These are phyloP conservation scores for Helarctos malayanus DNA, from an alignment of 2,797 vertebrate genomes.

Conservation along the genomic window DNA sequence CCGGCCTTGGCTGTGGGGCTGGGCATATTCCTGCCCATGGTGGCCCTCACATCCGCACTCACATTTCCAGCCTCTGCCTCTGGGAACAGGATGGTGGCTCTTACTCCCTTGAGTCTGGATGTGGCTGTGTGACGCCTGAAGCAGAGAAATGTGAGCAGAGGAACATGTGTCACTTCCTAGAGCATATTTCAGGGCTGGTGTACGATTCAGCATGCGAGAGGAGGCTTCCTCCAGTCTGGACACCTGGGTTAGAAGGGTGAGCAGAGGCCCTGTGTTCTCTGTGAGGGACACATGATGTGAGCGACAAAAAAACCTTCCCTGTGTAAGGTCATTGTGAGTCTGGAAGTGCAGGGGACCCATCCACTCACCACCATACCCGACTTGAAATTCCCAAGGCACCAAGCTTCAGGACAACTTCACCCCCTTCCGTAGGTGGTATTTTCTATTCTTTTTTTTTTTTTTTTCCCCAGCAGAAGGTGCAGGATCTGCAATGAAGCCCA, in stretches of 20 bases:
- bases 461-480: not conserved
- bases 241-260: not conserved
- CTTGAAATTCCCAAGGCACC: not conserved
- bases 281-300: accelerated
- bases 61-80: not conserved
- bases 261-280: not conserved
- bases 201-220: accelerated
- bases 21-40: not conserved
- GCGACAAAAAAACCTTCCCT: not conserved
- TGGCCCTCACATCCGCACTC: not conserved
- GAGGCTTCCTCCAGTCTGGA: not conserved
- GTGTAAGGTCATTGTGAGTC: accelerated
- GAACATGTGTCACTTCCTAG: accelerated
- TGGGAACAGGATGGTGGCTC: accelerated
- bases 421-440: accelerated
- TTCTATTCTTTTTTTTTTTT: not conserved
- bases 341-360: accelerated
- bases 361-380: not conserved
- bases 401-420: not conserved
- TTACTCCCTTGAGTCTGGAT: not conserved
- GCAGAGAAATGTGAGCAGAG: not conserved
- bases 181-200: not conserved
- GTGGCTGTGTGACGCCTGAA: not conserved
- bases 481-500: not conserved
- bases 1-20: too few species aligned